phyloP scores from a whole-genome alignment of 23 tunicate genomes.

The Corella eumyota region DNA sequence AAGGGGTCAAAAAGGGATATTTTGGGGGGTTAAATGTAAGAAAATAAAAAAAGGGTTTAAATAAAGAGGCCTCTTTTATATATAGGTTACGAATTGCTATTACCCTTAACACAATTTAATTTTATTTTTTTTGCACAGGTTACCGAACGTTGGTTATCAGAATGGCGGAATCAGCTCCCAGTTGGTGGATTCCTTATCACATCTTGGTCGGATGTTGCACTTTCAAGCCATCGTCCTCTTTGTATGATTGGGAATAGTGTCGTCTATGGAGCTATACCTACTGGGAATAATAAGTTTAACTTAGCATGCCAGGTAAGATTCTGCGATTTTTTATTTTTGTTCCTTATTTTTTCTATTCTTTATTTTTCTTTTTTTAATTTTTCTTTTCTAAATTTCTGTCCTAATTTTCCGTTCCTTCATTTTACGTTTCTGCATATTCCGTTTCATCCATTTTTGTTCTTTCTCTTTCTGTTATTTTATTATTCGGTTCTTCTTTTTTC shows the following conservation, averaged over 20 bases:
- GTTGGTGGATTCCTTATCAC: slow-evolving; percentile 92
- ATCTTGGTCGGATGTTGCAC: slow-evolving; percentile 88
- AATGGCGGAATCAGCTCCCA: slow-evolving; percentile 84
- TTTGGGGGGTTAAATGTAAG: no score
- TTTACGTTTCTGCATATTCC: neutral
- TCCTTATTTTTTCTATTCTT: neutral
- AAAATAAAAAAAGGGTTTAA: no score
- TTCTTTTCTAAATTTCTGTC: neutral
- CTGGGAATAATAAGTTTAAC: slow-evolving; percentile 60
- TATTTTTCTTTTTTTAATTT: neutral
- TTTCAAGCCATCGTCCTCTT: slow-evolving; percentile 65
- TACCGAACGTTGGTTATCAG: slow-evolving; percentile 78
- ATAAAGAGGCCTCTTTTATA: no score
- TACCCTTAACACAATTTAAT: neutral
- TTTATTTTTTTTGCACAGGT: slow-evolving; percentile 23
- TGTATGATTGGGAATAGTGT: slow-evolving; percentile 80
- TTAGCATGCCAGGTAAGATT: slow-evolving; percentile 79
- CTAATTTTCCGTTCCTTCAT: neutral
- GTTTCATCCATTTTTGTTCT: no score
- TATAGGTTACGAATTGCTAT: no score
- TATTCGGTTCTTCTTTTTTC: neutral
- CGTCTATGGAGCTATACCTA: slow-evolving; percentile 60
- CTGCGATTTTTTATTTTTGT: neutral
- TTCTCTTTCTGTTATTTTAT: no score
- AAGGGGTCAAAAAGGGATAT: no score